These are phyloP conservation scores for Acanthosoma haemorrhoidale DNA, from an alignment of 2,888 invertebrate genomes.

Conservation along the genomic window DNA sequence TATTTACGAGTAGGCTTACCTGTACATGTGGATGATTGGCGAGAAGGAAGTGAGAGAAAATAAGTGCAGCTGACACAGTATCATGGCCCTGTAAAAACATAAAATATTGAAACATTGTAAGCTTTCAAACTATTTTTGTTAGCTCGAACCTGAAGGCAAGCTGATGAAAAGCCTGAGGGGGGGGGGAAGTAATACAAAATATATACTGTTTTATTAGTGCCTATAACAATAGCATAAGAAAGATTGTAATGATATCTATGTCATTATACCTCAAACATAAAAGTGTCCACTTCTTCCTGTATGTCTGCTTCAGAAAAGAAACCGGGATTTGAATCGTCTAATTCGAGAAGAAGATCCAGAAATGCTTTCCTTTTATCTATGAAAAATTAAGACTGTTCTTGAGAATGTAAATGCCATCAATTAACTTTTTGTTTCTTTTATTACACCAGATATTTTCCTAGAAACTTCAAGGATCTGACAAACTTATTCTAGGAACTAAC, in stretches of 20 bases:
- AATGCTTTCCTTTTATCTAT: conserved; percentile 9
- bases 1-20: too few species aligned
- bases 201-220: too few species aligned
- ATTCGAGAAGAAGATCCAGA: conserved; percentile 26
- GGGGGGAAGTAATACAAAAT: too few species aligned
- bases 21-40: background rate
- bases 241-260: background rate
- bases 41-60: background rate
- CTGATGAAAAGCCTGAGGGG: too few species aligned
- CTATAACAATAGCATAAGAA: too few species aligned
- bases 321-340: conserved; percentile 10
- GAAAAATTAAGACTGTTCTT: background rate
- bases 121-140: too few species aligned
- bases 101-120: background rate
- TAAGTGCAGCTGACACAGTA: background rate
- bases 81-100: conserved; percentile 14
- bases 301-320: conserved; percentile 22
- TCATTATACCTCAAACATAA: conserved; percentile 22
- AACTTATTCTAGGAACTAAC: too few species aligned
- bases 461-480: too few species aligned
- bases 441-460: too few species aligned
- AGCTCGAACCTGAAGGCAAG: too few species aligned
- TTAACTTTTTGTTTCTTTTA: too few species aligned
- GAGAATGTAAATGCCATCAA: too few species aligned
- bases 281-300: conserved; percentile 33